Percentiles rank a stretch among this genome's conserved stretches.
Evolutionary conservation across 2,113 vertebrate species (phyloP).

Genomic region (Sphyrna mokarran): DNA sequence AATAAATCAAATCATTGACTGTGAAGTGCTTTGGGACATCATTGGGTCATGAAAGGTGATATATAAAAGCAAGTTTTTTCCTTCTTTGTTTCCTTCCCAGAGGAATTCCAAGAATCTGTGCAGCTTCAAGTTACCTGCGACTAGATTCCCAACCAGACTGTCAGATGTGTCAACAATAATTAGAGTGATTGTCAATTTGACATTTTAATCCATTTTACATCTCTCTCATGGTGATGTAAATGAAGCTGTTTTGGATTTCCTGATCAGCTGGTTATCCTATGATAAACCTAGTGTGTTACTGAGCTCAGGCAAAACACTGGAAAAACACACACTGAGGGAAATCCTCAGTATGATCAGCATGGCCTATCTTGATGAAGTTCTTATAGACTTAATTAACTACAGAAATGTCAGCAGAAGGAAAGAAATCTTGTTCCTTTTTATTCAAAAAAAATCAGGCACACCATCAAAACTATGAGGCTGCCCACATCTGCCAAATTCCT

Average conservation of each 20-base stretch:
- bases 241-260: background rate
- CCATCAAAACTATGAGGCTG: background rate
- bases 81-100: background rate
- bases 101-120: background rate
- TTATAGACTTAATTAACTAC: background rate
- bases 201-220: background rate
- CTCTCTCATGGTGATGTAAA: background rate
- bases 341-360: background rate
- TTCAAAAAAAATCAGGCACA: background rate
- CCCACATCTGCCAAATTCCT: background rate
- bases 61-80: background rate
- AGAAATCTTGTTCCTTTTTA: background rate
- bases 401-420: background rate
- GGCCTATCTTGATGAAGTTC: background rate
- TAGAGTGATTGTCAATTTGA: background rate
- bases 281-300: background rate
- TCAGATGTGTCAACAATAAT: background rate
- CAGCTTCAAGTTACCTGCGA: background rate
- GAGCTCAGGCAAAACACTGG: background rate
- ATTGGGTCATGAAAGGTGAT: background rate
- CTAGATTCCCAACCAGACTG: background rate
- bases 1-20: background rate
- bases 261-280: background rate
- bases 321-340: background rate
- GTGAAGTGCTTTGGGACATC: background rate